phyloP scores from a whole-genome alignment of 1,140 invertebrate genomes.

The Drosophila ironensis region DNA sequence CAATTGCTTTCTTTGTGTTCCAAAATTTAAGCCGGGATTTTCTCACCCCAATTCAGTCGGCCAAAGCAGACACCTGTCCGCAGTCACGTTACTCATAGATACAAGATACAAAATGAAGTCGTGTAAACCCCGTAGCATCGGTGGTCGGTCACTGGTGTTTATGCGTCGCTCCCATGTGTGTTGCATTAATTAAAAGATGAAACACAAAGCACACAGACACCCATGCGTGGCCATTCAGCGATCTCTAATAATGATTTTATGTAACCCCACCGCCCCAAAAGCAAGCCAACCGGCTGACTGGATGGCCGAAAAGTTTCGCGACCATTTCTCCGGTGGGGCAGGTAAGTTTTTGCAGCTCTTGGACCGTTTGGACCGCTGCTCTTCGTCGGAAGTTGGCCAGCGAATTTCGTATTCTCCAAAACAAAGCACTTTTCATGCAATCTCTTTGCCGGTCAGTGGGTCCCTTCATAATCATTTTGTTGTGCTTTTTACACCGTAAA shows the following conservation, averaged over 20 bases:
- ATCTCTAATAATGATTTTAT: constrained; percentile 71
- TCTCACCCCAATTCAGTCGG: constrained; percentile 16
- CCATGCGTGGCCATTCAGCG: constrained; percentile 33
- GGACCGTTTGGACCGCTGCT: not conserved
- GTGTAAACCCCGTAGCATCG: not conserved
- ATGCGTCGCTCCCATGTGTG: constrained; percentile 28
- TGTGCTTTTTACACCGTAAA: constrained; percentile 4
- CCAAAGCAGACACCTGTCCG: constrained; percentile 23
- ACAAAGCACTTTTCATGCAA: constrained; percentile 33
- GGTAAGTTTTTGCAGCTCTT: constrained; percentile 3
- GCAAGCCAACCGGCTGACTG: constrained; percentile 24
- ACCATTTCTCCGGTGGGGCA: constrained; percentile 26
- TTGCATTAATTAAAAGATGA: constrained; percentile 75
- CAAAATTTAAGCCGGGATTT: constrained; percentile 34
- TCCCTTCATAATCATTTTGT: constrained; percentile 52
- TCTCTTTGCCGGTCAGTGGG: constrained; percentile 33
- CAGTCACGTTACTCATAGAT: constrained; percentile 58
- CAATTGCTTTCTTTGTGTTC: constrained; percentile 59
- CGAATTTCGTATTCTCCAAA: constrained; percentile 29
- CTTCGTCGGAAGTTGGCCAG: constrained; percentile 50
- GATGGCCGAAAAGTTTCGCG: constrained; percentile 27
- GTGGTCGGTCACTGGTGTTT: too few species aligned
- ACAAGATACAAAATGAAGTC: not conserved
- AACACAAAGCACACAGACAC: constrained; percentile 31
- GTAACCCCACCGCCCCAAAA: constrained; percentile 59